A percentile compares a stretch with the other conserved stretches of the same genome.
Conservation (phyloP, 2,113 vertebrate genomes). For the Leptobrachium leishanense region DNA sequence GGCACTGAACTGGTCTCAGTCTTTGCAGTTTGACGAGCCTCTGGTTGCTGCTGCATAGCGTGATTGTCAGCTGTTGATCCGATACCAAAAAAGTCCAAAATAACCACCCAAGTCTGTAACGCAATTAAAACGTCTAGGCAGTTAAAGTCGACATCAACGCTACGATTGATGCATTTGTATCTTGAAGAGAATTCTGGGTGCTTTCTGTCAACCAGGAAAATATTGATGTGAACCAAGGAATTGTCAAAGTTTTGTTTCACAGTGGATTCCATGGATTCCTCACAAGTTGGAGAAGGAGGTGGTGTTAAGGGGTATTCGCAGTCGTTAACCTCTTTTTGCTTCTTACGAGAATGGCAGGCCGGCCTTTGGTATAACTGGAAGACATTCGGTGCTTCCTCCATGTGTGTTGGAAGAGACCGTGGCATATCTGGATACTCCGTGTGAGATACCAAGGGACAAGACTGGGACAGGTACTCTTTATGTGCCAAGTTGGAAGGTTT, state of each 20-base stretch:
- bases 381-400: conserved; percentile 95
- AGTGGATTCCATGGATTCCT: conserved; percentile 57
- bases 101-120: conserved; percentile 96
- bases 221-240: conserved; percentile 91
- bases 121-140: conserved; percentile 94
- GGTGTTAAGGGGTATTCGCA: conserved; percentile 85
- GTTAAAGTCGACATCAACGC: conserved; percentile 93
- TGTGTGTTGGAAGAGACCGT: conserved; percentile 90
- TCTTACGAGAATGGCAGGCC: conserved; percentile 71
- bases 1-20: conserved; percentile 55
- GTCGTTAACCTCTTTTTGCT: conserved; percentile 73
- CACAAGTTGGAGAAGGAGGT: conserved; percentile 86
- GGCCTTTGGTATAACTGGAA: conserved; percentile 96
- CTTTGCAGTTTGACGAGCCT: conserved; percentile 63
- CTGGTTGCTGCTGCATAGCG: conserved; percentile 72
- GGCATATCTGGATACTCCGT: conserved; percentile 91
- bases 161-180: conserved; percentile 80
- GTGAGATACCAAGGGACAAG: conserved; percentile 85
- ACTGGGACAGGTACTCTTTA: conserved; percentile 95
- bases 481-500: conserved; percentile 86
- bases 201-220: conserved; percentile 91
- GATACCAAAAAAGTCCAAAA: conserved; percentile 96
- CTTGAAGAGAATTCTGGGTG: conserved; percentile 86
- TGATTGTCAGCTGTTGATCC: conserved; percentile 97
- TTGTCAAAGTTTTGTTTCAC: conserved; percentile 84